These are phyloP conservation scores for Agrypnia vestita DNA, from an alignment of 1,140 invertebrate genomes.

Conservation along the genomic window DNA sequence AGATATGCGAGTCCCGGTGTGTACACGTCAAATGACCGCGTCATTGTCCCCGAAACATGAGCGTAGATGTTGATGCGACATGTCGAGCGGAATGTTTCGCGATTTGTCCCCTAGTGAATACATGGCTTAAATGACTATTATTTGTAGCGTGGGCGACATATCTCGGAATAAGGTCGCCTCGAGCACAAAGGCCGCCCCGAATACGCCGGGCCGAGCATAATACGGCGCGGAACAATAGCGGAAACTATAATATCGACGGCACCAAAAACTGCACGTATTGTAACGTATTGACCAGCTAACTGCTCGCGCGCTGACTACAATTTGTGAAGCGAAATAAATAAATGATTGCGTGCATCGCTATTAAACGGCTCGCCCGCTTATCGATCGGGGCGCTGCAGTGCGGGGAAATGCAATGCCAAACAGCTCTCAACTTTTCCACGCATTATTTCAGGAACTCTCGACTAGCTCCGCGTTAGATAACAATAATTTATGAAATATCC, in stretches of 20 bases:
- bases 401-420: background rate
- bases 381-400: background rate
- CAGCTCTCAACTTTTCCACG: constrained; percentile 1
- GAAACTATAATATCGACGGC: background rate
- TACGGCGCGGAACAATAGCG: background rate
- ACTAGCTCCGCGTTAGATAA: too few relatives aligned
- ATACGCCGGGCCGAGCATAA: background rate
- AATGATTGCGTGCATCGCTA: background rate
- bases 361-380: background rate
- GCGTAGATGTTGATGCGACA: too few relatives aligned
- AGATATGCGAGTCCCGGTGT: too few relatives aligned
- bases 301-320: background rate
- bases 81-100: too few relatives aligned
- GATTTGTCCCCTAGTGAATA: too few relatives aligned
- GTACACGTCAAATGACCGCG: too few relatives aligned
- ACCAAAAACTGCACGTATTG: background rate
- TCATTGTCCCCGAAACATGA: too few relatives aligned
- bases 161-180: constrained; percentile 1
- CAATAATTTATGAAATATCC: too few relatives aligned
- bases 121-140: constrained; percentile 13
- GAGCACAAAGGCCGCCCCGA: background rate
- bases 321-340: background rate
- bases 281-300: background rate
- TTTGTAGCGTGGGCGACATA: constrained; percentile 2
- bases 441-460: background rate